Conservation (phyloP, 2,888 invertebrate species). For the Chaitophorus viminalis region DNA sequence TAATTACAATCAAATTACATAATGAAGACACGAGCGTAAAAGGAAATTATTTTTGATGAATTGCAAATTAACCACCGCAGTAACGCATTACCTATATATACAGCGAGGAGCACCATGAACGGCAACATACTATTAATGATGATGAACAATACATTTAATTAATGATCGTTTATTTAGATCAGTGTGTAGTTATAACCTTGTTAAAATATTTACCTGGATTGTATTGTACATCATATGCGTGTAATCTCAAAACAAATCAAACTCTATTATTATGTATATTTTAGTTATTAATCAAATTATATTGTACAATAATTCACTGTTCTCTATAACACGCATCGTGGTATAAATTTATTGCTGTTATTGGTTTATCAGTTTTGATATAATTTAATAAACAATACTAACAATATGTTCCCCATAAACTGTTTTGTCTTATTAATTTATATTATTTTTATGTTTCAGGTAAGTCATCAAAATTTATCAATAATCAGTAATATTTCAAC, state of each 20-base stretch:
- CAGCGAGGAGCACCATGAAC: background rate
- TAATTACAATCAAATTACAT: slow-evolving; percentile 47
- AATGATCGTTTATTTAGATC: background rate
- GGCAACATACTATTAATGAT: background rate
- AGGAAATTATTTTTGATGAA: slow-evolving; percentile 26
- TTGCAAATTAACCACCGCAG: slow-evolving; percentile 8
- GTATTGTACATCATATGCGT: background rate
- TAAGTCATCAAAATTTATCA: background rate
- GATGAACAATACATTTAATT: background rate
- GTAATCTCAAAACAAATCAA: background rate
- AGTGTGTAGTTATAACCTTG: background rate
- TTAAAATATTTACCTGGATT: slow-evolving; percentile 1
- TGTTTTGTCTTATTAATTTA: background rate
- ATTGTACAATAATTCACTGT: background rate
- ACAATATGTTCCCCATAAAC: background rate
- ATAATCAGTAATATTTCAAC: background rate
- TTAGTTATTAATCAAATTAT: background rate
- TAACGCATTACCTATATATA: background rate
- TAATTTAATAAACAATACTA: background rate
- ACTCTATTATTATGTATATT: background rate
- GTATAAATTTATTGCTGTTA: background rate
- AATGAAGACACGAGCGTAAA: slow-evolving; percentile 31
- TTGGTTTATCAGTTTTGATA: background rate
- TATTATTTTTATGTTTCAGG: slow-evolving; percentile 39
- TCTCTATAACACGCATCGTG: too few relatives aligned